Base-by-base conservation (phyloP, 1,140 invertebrate genomes). In the Elymnias hypermnestra region DNA sequence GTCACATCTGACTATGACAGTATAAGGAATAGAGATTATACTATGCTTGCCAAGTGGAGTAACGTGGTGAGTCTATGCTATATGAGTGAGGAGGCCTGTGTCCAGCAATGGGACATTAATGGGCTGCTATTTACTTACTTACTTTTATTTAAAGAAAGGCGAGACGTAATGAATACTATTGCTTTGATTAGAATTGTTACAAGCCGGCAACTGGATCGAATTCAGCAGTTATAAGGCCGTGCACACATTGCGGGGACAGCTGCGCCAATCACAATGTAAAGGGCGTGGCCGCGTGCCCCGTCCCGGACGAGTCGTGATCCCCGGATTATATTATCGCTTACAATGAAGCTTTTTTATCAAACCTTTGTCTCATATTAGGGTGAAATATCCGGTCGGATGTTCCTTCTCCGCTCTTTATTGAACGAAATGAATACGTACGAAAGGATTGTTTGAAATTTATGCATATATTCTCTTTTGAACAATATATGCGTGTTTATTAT, bases 361-460 rank as follows among this genome's bases (percentile, higher is more conserved):
- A 38, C 63, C 69, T 69, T 82, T 82, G 77, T 70, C 67, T 69
- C 67, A 69, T 63, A 71, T 66, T 74, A 56, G 81, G 81, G 77
- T 82, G 76, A 83, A 83, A 83, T 83, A 82, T 83, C 77, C 79
- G 77, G 77, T 76, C 79, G 79, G 79, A 84, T 82, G 72, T 81
- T 62, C 57, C 66, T 69, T 70, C 65, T 63, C 59, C 57, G 63
- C 66, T 82, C 73, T 74, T 82, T 83, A 78, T 78, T 78, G 59
- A 59, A 61, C 45, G 51, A 72, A 75, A 67, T 73, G 71, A 69
- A 72, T 72, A 75, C 59, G 69, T 55, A 59, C 72, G 64, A 66
- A 71, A 61, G 69, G 71, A 72, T 74, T 72, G 36, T 41, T 48
- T 41, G 31, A 49, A 21, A 48, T 48, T 40, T 41, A 41, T 37